phyloP scores from a whole-genome alignment of 1,140 invertebrate species.

The Oryctes rhinoceros region DNA sequence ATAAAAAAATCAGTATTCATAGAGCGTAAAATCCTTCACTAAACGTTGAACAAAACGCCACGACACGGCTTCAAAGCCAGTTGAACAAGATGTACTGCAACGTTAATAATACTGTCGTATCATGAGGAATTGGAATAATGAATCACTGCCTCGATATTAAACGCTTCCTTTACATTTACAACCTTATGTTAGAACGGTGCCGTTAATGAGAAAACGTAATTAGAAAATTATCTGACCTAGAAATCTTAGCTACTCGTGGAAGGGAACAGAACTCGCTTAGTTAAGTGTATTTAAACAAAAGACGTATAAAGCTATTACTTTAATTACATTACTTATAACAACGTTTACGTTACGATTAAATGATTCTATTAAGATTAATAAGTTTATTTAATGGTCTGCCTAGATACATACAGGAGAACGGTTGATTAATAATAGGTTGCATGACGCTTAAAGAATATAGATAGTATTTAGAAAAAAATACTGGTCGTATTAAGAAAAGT shows the following conservation, averaged over 20 bases:
- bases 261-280: neutral
- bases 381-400: neutral
- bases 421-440: neutral
- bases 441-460: no score
- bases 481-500: no score
- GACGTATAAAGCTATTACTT: constrained; percentile 4
- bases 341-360: neutral
- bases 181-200: neutral
- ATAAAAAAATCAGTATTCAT: constrained; percentile 1
- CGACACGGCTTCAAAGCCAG: neutral
- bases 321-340: constrained; percentile 2
- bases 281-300: neutral
- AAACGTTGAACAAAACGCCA: constrained; percentile 20
- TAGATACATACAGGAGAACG: neutral
- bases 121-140: neutral
- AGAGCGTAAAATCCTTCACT: constrained; percentile 21
- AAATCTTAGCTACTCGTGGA: neutral
- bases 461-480: no score
- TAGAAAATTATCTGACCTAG: constrained; percentile 25
- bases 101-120: neutral
- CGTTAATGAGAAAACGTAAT: constrained; percentile 28
- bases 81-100: neutral
- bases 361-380: neutral
- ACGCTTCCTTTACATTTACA: constrained; percentile 15
- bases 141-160: constrained; percentile 31